Evolutionary conservation across 2,888 invertebrate species (phyloP).

Genomic region (Oligia strigilis): DNA sequence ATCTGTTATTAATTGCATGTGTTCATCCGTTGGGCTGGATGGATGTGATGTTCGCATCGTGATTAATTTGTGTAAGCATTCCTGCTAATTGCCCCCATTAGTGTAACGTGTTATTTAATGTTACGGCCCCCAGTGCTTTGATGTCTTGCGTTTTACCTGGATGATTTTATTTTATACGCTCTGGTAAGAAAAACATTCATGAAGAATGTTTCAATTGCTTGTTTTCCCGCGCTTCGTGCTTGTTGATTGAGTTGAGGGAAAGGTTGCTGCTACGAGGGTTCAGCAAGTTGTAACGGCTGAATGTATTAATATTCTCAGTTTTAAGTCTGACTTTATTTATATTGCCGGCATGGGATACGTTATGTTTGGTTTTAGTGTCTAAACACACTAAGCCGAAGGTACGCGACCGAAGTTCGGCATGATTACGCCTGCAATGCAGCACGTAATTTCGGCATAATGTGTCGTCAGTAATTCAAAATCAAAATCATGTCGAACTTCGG

Average conservation of each 20-base stretch:
- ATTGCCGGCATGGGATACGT: background rate
- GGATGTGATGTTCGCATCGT: conserved; percentile 52
- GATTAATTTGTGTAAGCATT: conserved; percentile 69
- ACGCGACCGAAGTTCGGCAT: too few species aligned
- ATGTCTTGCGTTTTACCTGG: conserved; percentile 64
- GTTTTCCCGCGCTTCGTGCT: conserved; percentile 43
- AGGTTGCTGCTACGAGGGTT: conserved; percentile 17
- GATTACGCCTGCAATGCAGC: too few species aligned
- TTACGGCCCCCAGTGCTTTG: conserved; percentile 60
- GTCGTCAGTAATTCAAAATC: too few species aligned
- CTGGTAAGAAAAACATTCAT: conserved; percentile 37
- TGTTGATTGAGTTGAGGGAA: conserved; percentile 25
- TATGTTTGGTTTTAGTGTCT: background rate
- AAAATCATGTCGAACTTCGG: too few species aligned
- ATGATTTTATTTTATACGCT: conserved; percentile 49
- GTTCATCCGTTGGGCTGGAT: conserved; percentile 50
- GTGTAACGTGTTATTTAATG: conserved; percentile 65
- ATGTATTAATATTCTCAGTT: conserved; percentile 6
- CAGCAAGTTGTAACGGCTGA: conserved; percentile 3
- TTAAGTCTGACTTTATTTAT: background rate
- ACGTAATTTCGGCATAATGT: too few species aligned
- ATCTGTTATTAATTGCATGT: conserved; percentile 59
- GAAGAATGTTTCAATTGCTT: conserved; percentile 51
- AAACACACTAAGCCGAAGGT: too few species aligned
- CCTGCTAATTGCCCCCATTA: conserved; percentile 70